Conservation (phyloP, 1,140 invertebrate species). For the Neodiprion lecontei region DNA sequence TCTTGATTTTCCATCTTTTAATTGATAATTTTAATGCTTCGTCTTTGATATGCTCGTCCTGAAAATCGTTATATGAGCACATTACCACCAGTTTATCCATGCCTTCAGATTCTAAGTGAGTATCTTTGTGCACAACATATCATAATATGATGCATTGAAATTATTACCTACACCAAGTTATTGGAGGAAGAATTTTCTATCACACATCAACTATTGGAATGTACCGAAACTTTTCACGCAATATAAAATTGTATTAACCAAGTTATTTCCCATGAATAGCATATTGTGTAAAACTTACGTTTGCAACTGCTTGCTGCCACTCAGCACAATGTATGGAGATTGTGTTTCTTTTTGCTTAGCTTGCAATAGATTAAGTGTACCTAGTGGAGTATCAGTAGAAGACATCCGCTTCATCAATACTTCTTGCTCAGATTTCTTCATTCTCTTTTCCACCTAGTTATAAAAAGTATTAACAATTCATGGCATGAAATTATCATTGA, state of each 20-base stretch:
- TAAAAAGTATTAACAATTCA: not conserved
- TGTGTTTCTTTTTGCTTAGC: conserved; percentile 97
- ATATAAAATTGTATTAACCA: not conserved
- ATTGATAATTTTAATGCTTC: conserved; percentile 38
- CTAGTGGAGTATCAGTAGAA: conserved; percentile 96
- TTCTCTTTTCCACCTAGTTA: conserved; percentile 83
- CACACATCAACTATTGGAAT: not conserved
- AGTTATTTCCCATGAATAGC: too few species aligned
- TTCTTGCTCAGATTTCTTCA: conserved; percentile 95
- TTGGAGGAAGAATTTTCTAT: not conserved
- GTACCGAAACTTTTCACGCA: not conserved
- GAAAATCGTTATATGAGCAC: conserved; percentile 27
- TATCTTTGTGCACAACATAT: not conserved
- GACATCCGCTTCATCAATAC: conserved; percentile 98
- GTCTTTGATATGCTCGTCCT: conserved; percentile 52
- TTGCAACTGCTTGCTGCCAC: conserved; percentile 80
- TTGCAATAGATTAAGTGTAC: conserved; percentile 92
- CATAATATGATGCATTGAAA: conserved; percentile 9
- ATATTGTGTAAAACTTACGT: conserved; percentile 40
- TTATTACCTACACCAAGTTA: conserved; percentile 14
- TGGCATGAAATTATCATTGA: conserved; percentile 15
- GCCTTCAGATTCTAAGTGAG: conserved; percentile 12
- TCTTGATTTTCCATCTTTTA: not conserved
- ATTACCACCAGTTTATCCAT: not conserved
- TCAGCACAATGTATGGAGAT: conserved; percentile 93